phyloP scores from a whole-genome alignment of 2,797 vertebrate species.

The Bufotes viridis region DNA sequence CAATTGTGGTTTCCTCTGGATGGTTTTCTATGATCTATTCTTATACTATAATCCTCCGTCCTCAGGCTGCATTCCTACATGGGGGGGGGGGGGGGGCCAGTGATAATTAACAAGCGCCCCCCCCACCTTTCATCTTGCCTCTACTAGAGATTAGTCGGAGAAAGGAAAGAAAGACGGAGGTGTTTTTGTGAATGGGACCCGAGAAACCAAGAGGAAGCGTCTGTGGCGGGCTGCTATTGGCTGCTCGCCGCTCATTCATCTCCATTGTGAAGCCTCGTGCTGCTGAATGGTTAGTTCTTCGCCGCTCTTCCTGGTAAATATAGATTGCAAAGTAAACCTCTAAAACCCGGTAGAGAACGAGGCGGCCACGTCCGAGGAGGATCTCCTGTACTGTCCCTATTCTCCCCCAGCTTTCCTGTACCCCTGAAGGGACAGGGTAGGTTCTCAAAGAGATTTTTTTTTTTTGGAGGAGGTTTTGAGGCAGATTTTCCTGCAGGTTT shows the following conservation, averaged over 20 bases:
- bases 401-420: not conserved
- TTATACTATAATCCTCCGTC: not conserved
- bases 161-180: constrained; percentile 12
- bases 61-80: constrained; percentile 15
- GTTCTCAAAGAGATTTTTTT: no score
- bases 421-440: no score
- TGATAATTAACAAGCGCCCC: not conserved
- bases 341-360: not conserved
- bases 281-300: not conserved
- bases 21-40: constrained; percentile 13
- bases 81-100: not conserved
- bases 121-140: constrained; percentile 10
- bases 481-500: no score
- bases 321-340: not conserved
- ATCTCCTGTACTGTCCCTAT: no score
- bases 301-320: not conserved
- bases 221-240: not conserved
- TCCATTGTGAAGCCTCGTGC: not conserved
- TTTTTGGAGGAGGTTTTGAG: no score
- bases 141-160: constrained; percentile 8
- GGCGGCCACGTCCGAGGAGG: not conserved
- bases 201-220: not conserved
- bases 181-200: constrained; percentile 17
- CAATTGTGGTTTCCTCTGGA: not conserved
- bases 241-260: not conserved